phyloP scores from a whole-genome alignment of 2,113 vertebrate species.

The Prunella himalayana region DNA sequence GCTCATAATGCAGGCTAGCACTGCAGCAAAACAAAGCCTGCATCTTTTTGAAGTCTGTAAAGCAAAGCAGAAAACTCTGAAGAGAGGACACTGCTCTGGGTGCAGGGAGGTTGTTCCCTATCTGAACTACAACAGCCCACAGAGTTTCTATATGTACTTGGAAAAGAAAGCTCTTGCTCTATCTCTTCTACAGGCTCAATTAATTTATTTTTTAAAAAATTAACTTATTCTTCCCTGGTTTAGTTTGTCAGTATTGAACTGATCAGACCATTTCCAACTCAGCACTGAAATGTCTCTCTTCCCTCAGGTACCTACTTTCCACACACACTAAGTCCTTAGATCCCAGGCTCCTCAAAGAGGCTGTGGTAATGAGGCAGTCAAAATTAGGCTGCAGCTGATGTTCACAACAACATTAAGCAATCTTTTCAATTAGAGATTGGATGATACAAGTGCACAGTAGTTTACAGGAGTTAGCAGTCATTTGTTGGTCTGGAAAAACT shows the following conservation, averaged over 20 bases:
- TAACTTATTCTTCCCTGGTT: not conserved
- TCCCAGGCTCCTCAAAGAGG: not conserved
- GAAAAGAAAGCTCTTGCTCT: not conserved
- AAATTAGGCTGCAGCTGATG: not conserved
- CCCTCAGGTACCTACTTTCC: not conserved
- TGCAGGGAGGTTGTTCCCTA: not conserved
- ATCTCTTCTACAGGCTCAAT: not conserved
- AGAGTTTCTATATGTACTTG: not conserved
- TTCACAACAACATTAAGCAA: not conserved
- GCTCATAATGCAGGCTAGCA: not conserved
- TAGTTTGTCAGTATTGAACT: not conserved
- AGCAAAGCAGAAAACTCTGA: not conserved
- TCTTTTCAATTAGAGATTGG: not conserved
- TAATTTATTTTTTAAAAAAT: not conserved
- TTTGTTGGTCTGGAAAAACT: not conserved
- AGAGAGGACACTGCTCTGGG: not conserved
- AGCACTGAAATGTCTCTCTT: not conserved
- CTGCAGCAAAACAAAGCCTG: not conserved
- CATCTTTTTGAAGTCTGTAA: not conserved
- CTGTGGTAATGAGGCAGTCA: not conserved
- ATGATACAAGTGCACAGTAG: not conserved
- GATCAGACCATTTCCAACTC: not conserved
- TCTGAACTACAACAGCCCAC: fast-evolving
- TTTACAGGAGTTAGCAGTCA: not conserved
- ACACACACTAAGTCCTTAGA: too few species aligned